Evolutionary conservation across 2,797 vertebrate species (phyloP).

Genomic region (Tinamus major): DNA sequence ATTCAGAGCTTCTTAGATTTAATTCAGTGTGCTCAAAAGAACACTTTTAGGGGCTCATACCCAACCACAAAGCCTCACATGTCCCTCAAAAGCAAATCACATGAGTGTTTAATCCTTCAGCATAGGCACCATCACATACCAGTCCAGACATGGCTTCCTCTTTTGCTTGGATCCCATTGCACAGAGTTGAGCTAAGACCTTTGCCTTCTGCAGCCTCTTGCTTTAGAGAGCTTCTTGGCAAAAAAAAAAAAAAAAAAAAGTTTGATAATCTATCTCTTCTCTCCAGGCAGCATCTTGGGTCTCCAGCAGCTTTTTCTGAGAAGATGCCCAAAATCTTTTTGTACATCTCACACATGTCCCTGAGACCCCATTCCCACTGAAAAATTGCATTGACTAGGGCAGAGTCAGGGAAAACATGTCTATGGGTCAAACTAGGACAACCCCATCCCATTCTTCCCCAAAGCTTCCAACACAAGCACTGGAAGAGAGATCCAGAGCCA

Average conservation of each 20-base stretch:
- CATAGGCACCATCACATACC: not conserved
- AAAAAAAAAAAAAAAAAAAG: not conserved
- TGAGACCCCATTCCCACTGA: not conserved
- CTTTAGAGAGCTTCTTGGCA: constrained; percentile 52
- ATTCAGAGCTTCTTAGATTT: not conserved
- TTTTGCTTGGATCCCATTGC: not conserved
- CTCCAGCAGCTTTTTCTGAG: not conserved
- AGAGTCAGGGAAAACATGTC: not conserved
- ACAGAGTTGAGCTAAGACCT: accelerated
- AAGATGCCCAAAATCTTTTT: not conserved
- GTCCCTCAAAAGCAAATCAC: not conserved
- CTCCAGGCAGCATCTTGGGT: too few species aligned
- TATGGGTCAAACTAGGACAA: not conserved
- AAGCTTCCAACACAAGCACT: not conserved
- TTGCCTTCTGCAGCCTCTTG: not conserved
- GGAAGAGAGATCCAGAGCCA: not conserved
- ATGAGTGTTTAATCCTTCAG: accelerated
- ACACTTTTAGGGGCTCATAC: not conserved
- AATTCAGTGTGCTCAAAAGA: not conserved
- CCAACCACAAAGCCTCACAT: too few species aligned
- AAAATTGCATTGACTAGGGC: not conserved
- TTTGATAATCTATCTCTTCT: not conserved
- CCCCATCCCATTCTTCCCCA: not conserved
- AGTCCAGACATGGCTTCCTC: accelerated
- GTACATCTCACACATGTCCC: not conserved